Evolutionary conservation across 2,797 vertebrate species (phyloP), one percentile per base, ranked within the genome.

Genomic region (Todus mexicanus): DNA sequence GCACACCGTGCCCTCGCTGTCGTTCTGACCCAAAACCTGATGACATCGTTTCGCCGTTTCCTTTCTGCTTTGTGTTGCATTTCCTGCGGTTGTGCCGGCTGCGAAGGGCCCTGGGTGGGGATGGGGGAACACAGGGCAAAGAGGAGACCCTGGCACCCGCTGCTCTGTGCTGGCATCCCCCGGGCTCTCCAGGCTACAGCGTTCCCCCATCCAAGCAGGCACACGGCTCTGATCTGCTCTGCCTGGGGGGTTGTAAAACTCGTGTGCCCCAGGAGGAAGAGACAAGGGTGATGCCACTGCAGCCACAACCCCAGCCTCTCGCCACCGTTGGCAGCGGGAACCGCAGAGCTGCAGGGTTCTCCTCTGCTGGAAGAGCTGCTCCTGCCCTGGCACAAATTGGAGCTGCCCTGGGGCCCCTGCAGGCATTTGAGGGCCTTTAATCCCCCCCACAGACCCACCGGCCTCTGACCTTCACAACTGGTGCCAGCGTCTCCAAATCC

Each of bases 1-100:
- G 25, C 8, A 0, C 65, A 35, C 0, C 0, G 11, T 43, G 33
- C 37, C 5, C 19, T 54, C 13, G 5, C 6, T 4, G 6, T 12
- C 35, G n/a, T 47, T 54, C 60, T 76, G 53, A 42, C 61, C 38
- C 21, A 27, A 37, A 57, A 48, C 48, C 54, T 29, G 45, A 69
- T 0, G 7, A 38, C 10, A 33, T 16, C 3, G 0, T 68, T 74
- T 45, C 69, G 26, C 27, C 16, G 10, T 66, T 94, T 96, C 93
- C 59, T 45, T 88, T 53, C 37, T 63, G 43, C 50, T 85, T 43
- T 1, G 2, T 54, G 54, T 65, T 75, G 70, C 68, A 6, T 78
- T 94, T 94, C 83, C 92, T 88, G 74, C 0, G 0, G 75, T 61
- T 21, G 22, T 0, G 3, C 47, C 65, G 81, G 48, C 61, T 2